These are phyloP conservation scores for Myotis pilosus DNA, from an alignment of 2,797 vertebrate genomes.

Conservation along the genomic window DNA sequence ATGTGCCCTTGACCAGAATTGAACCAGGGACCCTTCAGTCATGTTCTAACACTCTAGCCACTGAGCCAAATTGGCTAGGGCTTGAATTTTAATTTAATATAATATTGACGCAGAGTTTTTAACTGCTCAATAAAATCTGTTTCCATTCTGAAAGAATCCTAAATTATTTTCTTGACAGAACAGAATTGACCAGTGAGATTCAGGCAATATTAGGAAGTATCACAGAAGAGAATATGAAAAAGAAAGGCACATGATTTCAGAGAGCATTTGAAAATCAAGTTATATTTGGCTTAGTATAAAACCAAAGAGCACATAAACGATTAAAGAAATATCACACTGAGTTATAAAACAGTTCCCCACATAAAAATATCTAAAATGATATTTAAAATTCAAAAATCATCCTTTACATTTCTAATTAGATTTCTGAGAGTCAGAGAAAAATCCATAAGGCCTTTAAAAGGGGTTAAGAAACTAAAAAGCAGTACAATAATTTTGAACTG, in stretches of 20 bases:
- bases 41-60: too few relatives aligned
- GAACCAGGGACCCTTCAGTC: neutral
- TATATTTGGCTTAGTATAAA: constrained; percentile 10
- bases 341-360: neutral
- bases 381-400: constrained; percentile 21
- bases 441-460: neutral
- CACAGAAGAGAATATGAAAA: neutral
- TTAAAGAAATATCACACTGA: neutral
- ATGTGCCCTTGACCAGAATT: neutral
- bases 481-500: neutral
- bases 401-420: neutral
- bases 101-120: neutral
- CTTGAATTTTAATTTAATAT: too few relatives aligned
- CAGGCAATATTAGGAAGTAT: neutral
- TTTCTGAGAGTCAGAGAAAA: neutral
- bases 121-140: neutral
- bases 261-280: constrained; percentile 3
- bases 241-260: neutral
- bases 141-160: neutral
- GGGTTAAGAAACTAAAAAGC: neutral
- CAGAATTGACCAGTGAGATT: neutral
- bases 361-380: neutral
- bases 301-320: neutral
- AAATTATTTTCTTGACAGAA: constrained; percentile 36
- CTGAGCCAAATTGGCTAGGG: too few relatives aligned